Percentiles rank a stretch among this genome's conserved stretches.
phyloP scores from a whole-genome alignment of 1,140 invertebrate genomes.

The Magallana gigas region DNA sequence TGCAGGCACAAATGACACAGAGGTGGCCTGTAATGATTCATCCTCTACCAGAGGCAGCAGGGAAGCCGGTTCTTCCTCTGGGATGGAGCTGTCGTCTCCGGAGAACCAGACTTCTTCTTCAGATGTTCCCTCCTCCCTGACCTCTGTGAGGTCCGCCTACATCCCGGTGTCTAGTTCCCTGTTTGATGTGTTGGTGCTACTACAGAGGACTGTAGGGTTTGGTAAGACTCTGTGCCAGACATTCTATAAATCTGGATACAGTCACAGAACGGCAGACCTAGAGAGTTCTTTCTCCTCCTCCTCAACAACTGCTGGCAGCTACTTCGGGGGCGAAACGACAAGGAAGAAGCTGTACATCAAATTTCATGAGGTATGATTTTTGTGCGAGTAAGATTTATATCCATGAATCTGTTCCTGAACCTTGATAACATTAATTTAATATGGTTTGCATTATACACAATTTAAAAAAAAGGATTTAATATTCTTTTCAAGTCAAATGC shows the following conservation, averaged over 20 bases:
- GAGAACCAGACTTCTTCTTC: not conserved
- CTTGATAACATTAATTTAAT: too few species aligned
- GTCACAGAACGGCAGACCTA: not conserved
- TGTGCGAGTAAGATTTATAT: too few species aligned
- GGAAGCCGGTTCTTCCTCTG: not conserved
- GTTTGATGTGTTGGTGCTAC: slow-evolving; percentile 68
- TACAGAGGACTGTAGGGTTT: slow-evolving; percentile 70
- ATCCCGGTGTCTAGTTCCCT: slow-evolving; percentile 69
- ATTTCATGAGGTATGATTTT: slow-evolving; percentile 52
- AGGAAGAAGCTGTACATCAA: slow-evolving; percentile 48
- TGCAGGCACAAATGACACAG: not conserved
- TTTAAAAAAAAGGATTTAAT: too few species aligned
- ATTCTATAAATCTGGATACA: slow-evolving; percentile 44
- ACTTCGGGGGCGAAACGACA: slow-evolving; percentile 22
- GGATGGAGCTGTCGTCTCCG: not conserved
- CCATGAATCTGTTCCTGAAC: too few species aligned
- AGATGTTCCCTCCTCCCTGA: not conserved
- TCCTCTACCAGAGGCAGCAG: not conserved
- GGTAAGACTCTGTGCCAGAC: slow-evolving; percentile 62
- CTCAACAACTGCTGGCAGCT: not conserved
- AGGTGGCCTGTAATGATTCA: not conserved
- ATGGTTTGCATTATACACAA: too few species aligned
- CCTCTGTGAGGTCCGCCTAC: not conserved
- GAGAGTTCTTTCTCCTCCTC: slow-evolving; percentile 36
- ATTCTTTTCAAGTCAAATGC: too few species aligned